phyloP scores from a whole-genome alignment of 2,113 vertebrate genomes.

The Perca fluviatilis region DNA sequence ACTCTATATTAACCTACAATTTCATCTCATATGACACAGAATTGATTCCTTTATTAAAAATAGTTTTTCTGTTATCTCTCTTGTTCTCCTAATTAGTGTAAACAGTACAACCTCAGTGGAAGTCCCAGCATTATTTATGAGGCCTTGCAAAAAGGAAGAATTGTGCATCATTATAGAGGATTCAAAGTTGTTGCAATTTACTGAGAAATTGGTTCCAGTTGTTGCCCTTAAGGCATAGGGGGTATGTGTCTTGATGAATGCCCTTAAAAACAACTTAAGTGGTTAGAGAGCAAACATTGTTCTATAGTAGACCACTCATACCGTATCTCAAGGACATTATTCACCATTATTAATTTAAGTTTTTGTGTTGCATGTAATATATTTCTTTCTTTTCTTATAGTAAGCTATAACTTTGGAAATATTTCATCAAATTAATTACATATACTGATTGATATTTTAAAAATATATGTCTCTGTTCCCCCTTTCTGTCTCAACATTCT shows the following conservation, averaged over 20 bases:
- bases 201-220: conserved; percentile 57
- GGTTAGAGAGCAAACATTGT: neutral
- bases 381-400: neutral
- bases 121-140: neutral
- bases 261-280: neutral
- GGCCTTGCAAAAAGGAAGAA: conserved; percentile 19
- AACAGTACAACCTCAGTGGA: neutral
- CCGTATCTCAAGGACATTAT: neutral
- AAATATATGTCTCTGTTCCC: neutral
- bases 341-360: neutral
- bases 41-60: neutral
- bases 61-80: neutral
- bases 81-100: neutral
- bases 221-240: conserved; percentile 7
- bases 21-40: neutral
- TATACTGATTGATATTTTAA: neutral
- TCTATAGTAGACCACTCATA: neutral
- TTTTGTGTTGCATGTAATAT: neutral
- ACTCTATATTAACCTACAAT: neutral
- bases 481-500: neutral
- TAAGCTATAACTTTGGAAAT: neutral
- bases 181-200: conserved; percentile 47
- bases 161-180: conserved; percentile 4
- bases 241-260: conserved; percentile 13
- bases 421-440: neutral